A percentile compares a stretch with the other conserved stretches of the same genome.
Evolutionary conservation across 2,797 vertebrate genomes (phyloP).

Genomic region (Taeniopygia guttata): DNA sequence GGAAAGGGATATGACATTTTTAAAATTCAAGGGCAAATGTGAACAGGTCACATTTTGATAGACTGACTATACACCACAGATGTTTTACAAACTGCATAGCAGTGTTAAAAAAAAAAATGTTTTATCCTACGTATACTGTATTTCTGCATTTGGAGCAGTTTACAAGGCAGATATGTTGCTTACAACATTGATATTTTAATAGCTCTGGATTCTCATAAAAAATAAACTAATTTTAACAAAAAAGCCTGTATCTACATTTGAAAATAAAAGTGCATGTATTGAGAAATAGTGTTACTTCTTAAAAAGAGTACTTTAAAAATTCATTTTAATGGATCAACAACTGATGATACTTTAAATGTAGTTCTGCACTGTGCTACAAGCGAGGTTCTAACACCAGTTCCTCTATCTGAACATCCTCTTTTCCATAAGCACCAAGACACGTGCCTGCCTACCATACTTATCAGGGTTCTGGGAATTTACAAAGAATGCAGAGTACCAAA

Average conservation of each 20-base stretch:
- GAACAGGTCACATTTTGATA: constrained; percentile 51
- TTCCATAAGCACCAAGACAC: not conserved
- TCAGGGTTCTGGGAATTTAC: not conserved
- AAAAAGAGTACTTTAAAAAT: constrained; percentile 52
- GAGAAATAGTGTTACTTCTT: constrained; percentile 64
- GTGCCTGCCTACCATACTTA: not conserved
- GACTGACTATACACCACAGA: constrained; percentile 44
- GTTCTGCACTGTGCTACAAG: constrained; percentile 55
- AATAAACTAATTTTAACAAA: constrained; percentile 60
- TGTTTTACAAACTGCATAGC: constrained; percentile 68
- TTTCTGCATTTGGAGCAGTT: constrained; percentile 67
- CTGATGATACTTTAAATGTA: constrained; percentile 20
- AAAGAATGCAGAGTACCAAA: constrained; percentile 45
- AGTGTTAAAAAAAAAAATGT: constrained; percentile 53
- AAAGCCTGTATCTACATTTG: constrained; percentile 61
- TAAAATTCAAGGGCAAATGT: constrained; percentile 61
- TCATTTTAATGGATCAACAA: constrained; percentile 36
- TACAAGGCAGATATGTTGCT: constrained; percentile 65
- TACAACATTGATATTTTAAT: constrained; percentile 58
- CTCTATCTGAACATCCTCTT: constrained; percentile 26
- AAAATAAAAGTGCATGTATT: constrained; percentile 68
- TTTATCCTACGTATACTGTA: constrained; percentile 60
- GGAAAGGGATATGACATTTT: constrained; percentile 32
- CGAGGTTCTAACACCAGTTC: constrained; percentile 26
- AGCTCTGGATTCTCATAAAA: constrained; percentile 69